Percentiles rank a stretch among this genome's conserved stretches.
Evolutionary conservation across 2,888 invertebrate species (phyloP).

Genomic region (Acleris laterana): DNA sequence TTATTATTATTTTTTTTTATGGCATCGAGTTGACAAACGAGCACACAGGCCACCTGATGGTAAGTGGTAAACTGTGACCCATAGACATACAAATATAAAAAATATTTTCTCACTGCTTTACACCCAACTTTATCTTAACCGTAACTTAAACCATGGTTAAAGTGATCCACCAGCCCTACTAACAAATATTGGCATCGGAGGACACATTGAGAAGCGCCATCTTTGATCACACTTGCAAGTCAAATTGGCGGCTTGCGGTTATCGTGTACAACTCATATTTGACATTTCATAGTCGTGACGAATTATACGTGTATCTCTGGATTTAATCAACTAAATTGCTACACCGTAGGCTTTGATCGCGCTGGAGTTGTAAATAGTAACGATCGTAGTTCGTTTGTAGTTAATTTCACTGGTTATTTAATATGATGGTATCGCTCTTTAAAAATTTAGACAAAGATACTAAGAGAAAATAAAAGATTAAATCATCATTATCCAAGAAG

Average conservation of each 20-base stretch:
- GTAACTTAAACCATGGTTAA: constrained; percentile 2
- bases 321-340: constrained; percentile 22
- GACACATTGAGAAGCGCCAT: constrained; percentile 47
- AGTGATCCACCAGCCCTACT: constrained; percentile 36
- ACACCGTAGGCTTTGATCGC: constrained; percentile 1
- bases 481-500: too few species aligned
- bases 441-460: too few species aligned
- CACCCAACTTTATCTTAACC: neutral
- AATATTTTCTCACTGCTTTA: neutral
- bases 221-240: constrained; percentile 57
- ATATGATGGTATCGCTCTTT: too few species aligned
- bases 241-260: constrained; percentile 69
- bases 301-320: constrained; percentile 5
- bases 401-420: too few species aligned
- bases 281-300: constrained; percentile 1
- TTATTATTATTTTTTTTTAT: too few species aligned
- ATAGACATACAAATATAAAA: too few species aligned
- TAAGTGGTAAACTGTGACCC: too few species aligned
- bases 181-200: constrained; percentile 51
- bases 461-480: too few species aligned
- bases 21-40: too few species aligned
- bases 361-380: neutral
- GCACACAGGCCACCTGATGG: too few species aligned
- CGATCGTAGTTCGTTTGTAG: too few species aligned
- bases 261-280: constrained; percentile 26